These are phyloP conservation scores for Cosmorhoe ocellata DNA, from an alignment of 2,888 invertebrate genomes.

Conservation along the genomic window DNA sequence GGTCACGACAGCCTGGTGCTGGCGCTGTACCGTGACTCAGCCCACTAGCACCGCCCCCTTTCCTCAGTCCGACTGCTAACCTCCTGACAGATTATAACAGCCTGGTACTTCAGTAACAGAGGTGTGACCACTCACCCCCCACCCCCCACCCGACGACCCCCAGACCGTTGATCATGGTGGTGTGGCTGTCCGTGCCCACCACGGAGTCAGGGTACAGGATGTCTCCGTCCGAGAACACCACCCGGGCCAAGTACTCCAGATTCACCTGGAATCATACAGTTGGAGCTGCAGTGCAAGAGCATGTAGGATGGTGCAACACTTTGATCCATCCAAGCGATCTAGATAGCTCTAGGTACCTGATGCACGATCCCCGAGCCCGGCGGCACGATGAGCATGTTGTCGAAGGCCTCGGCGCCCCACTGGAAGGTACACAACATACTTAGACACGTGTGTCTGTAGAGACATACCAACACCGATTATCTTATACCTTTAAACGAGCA, in stretches of 20 bases:
- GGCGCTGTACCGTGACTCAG: no score
- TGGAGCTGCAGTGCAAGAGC: no score
- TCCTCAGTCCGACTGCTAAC: no score
- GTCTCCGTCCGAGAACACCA: conserved; percentile 87
- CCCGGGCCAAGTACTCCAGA: conserved; percentile 91
- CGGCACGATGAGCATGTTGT: conserved; percentile 98
- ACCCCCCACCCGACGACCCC: conserved; percentile 99
- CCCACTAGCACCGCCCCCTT: no score
- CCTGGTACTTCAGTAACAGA: background rate
- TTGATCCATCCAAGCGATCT: no score
- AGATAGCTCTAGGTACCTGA: conserved; percentile 78
- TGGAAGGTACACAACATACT: conserved; percentile 61
- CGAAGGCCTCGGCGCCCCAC: conserved; percentile 98
- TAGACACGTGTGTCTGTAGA: no score
- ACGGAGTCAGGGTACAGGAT: conserved; percentile 93
- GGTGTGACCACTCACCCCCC: conserved; percentile 85
- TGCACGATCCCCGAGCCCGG: conserved; percentile 99
- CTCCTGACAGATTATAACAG: no score
- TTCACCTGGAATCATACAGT: conserved; percentile 97
- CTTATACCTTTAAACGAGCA: no score
- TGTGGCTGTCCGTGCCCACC: conserved; percentile 99
- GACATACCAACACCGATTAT: no score
- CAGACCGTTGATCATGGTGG: conserved; percentile 99
- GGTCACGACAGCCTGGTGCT: no score
- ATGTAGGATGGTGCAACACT: no score